phyloP scores from a whole-genome alignment of 2,888 invertebrate genomes.

The Andrena marginata region DNA sequence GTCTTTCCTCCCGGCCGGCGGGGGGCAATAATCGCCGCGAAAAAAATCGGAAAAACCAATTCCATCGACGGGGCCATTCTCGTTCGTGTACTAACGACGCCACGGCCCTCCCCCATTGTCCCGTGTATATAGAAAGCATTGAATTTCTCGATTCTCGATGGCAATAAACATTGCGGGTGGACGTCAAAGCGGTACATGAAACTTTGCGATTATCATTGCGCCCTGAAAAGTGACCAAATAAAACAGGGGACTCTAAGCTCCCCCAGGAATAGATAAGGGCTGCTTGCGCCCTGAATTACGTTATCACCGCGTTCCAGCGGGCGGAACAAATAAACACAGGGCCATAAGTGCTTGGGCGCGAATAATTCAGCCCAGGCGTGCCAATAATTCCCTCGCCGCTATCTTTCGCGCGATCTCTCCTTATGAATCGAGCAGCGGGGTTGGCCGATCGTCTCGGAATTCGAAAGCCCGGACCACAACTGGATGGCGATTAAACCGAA shows the following conservation, averaged over 20 bases:
- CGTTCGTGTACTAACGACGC: neutral
- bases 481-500: constrained; percentile 27
- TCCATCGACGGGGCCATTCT: too few species aligned
- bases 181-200: too few species aligned
- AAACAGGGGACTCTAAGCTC: neutral
- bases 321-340: constrained; percentile 22
- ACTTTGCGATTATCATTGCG: too few species aligned
- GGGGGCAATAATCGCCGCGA: neutral
- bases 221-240: neutral
- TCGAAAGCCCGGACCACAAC: too few species aligned
- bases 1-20: neutral
- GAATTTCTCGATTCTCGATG: too few species aligned
- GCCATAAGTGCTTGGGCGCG: neutral
- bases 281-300: neutral
- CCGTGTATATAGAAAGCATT: neutral
- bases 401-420: constrained; percentile 27
- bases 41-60: neutral
- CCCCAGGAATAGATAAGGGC: constrained; percentile 10
- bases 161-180: too few species aligned
- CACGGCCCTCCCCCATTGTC: neutral
- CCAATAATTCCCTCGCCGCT: constrained; percentile 7
- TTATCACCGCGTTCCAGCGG: neutral
- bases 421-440: neutral
- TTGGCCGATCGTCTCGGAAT: neutral
- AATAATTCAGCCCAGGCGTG: constrained; percentile 11